Evolutionary conservation across 1,140 invertebrate genomes (phyloP), one percentile per base, ranked within the genome.

Genomic region (Drosophila lacteicornis): DNA sequence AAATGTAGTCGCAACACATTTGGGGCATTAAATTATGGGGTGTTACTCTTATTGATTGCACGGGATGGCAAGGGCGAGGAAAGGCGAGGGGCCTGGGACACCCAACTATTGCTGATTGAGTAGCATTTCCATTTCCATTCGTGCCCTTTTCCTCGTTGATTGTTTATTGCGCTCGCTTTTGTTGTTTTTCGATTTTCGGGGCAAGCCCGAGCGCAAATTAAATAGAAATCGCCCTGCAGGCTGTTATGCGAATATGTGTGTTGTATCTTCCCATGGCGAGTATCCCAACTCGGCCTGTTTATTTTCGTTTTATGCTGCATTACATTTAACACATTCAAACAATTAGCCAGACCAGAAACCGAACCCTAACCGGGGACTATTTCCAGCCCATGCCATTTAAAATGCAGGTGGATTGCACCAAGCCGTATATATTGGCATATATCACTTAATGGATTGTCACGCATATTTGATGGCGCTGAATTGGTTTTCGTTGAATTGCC

Each of bases 31-130:
- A 90, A 88, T 88, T 90, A 90, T 88, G 66, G 84, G 84, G 84
- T 90, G 84, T 88, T 88, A 88, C 74, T 81, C 88, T 88, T 88
- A 88, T 88, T 88, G 84, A 88, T 88, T 88, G 81, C 77, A 49
- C 59, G 33, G 13, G 11, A 13, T 27, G 59, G 46, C 22, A 36
- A 42, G 53, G 27, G n/a, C 13, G 27, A 17, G 38, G 12, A 19
- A 49, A 2, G 22, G 55, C 12, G n/a, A 19, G 27, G 33, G 49
- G 40, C 30, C 51, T 36, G 57, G 36, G 42, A 47, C 53, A n/a
- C 13, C 43, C 45, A 57, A 53, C 50, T 42, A 61, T 27, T 38
- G 53, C 79, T 80, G 58, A 68, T 80, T 62, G 69, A 74, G 56
- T 51, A 74, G 57, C 51, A 42, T 63, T 61, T 56, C 50, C 45